Evolutionary conservation across 2,888 invertebrate genomes (phyloP), one percentile per base, ranked within the genome.

Genomic region (Perdita meconis): DNA sequence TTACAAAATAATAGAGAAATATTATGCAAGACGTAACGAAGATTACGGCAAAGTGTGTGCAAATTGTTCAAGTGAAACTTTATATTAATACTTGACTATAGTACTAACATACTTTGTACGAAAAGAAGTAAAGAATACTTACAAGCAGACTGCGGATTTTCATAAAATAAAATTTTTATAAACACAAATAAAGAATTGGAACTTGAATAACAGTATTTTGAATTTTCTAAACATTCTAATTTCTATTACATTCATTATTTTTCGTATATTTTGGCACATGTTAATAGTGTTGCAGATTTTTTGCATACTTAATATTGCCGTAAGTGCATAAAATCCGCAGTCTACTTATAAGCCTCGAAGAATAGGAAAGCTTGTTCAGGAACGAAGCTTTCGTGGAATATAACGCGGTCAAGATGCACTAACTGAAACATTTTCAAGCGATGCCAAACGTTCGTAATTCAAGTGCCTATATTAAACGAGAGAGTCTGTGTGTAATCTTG

Each of bases 381-480:
- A 60, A 47, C 16, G 42, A 19, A 68, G 2, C 24, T 51, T 57
- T 42, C 34, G 26, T 65, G 16, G 16, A 56, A 22, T 2, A 30
- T 61, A 40, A 36, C 16, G 19, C 30, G 22, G 24, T 16, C 24
- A 12, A 44, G 19, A 34, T 30, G 44, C 19, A 44, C 44, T 60
- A 42, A 30, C n/a, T 19, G 36, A 22, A 51, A 38, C n/a, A 63
- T 50, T 50, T 50, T 12, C 22, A 60, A 50, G 19, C 59, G 53
- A 68, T 36, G 36, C 26, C 50, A 56, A 63, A 63, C 40, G 34
- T 57, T 64, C 63, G 34, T 57, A 59, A 44, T 63, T 53, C 26
- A 74, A 73, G 74, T 73, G 76, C 61, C 74, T 76, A 61, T 44
- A 61, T 24, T 22, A 42, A 51, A 26, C 22, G 56, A 56, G 55